These are phyloP conservation scores for Amblyopsis hoosieri DNA, from an alignment of 2,797 vertebrate species.

Conservation along the genomic window DNA sequence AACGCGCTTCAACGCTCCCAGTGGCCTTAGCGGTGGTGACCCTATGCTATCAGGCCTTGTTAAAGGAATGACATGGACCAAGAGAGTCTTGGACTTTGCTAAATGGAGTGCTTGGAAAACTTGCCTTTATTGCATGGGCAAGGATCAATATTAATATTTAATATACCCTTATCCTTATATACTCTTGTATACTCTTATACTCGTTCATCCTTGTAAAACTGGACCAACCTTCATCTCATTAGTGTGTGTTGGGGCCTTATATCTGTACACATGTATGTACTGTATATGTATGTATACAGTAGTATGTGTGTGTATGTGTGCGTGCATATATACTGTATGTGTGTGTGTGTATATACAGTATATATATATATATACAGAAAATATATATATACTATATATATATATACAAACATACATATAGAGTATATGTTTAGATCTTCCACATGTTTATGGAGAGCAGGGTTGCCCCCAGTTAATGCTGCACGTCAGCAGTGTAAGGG, in stretches of 20 bases:
- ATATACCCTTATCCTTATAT: constrained; percentile 34
- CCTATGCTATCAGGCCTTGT: constrained; percentile 22
- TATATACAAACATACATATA: constrained; percentile 36
- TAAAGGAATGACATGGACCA: constrained; percentile 33
- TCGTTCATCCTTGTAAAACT: too few species aligned
- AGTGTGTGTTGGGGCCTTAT: constrained; percentile 42
- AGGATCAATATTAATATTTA: constrained; percentile 45
- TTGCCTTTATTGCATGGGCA: constrained; percentile 47
- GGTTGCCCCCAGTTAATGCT: constrained; percentile 66
- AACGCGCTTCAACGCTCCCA: constrained; percentile 1
- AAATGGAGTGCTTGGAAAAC: constrained; percentile 41
- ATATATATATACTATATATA: too few species aligned
- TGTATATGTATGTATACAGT: constrained; percentile 25
- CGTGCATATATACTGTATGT: constrained; percentile 28
- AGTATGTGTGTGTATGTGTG: constrained; percentile 10
- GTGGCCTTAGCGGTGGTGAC: constrained; percentile 37
- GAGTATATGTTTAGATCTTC: neutral
- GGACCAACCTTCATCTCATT: constrained; percentile 44
- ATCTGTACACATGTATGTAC: constrained; percentile 37
- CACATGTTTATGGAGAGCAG: constrained; percentile 27
- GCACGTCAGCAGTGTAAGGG: constrained; percentile 70
- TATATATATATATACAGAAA: constrained; percentile 1
- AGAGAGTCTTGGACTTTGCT: constrained; percentile 19
- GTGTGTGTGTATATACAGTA: neutral
- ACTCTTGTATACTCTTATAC: neutral